Evolutionary conservation across 2,113 vertebrate species (phyloP), one percentile per base, ranked within the genome.

Genomic region (Alaudala cheleensis): DNA sequence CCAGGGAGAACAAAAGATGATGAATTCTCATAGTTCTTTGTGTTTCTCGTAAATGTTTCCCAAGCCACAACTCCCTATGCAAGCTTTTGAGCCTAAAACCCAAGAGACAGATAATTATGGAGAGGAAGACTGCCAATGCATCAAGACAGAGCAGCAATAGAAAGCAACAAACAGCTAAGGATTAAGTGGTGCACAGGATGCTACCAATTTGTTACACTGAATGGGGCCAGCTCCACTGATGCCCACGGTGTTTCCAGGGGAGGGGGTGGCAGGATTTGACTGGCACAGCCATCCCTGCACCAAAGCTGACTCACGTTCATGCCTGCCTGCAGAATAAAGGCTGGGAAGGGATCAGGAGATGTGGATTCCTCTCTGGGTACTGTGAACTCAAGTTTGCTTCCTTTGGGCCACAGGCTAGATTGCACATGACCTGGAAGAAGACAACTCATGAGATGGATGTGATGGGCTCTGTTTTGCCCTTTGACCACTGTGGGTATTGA

Each of bases 31-130:
- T 4, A 91, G 58, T 9, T 81, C 66, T 83, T 14, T 51, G n/a
- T 11, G 13, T 31, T 42, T 50, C 71, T 90, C 58, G 9, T 82
- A 86, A 90, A 84, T 51, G 28, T 77, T 83, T 93, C 92, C 80
- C 88, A 92, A 94, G 85, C 90, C 67, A 2, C 51, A 77, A 40
- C 16, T 90, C 50, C 26, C 37, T 17, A 53, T 51, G 67, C n/a
- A 93, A 40, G 60, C 64, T 88, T 95, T 82, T 78, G 64, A 92
- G 76, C n/a, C 71, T 83, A 86, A 95, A 92, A 37, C 82, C 82
- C 93, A 66, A 81, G 85, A 57, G 86, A 92, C 47, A 77, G 62
- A 54, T 73, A 67, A 93, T 94, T 91, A 88, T 0, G 14, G 64
- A 73, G 64, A 54, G 64, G 18, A n/a, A 92, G 25, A 67, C 11